phyloP scores from a whole-genome alignment of 2,113 vertebrate species.

The Embiotoca jacksoni region DNA sequence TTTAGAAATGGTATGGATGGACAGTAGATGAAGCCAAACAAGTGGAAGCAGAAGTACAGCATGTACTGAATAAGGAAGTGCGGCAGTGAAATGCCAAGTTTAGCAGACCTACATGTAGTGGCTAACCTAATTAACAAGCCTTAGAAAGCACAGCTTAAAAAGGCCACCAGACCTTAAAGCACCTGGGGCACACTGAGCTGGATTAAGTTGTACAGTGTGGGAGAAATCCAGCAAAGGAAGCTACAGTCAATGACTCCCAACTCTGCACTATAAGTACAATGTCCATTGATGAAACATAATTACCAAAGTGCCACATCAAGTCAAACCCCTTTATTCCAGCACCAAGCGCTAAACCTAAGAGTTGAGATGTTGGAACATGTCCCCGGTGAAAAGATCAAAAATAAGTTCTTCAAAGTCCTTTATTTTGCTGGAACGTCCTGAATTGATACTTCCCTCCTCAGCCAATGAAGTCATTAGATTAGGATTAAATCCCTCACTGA shows the following conservation, averaged over 20 bases:
- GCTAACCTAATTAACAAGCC: constrained; percentile 82
- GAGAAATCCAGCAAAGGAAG: constrained; percentile 58
- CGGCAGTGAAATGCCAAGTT: constrained; percentile 67
- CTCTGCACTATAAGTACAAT: constrained; percentile 3
- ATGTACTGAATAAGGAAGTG: constrained; percentile 41
- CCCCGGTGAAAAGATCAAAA: constrained; percentile 18
- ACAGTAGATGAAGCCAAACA: neutral
- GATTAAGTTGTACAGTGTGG: constrained; percentile 73
- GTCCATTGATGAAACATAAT: constrained; percentile 44
- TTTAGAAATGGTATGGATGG: neutral
- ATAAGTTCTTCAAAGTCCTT: constrained; percentile 52
- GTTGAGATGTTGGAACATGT: neutral
- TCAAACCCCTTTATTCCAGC: neutral
- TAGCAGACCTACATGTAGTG: constrained; percentile 69
- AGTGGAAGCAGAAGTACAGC: constrained; percentile 1
- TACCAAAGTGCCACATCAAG: neutral
- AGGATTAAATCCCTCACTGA: constrained; percentile 81
- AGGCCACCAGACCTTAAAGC: constrained; percentile 77
- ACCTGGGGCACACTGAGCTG: constrained; percentile 78
- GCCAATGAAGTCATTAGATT: constrained; percentile 82
- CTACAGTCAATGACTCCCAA: constrained; percentile 47
- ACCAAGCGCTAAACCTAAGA: neutral
- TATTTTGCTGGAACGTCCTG: constrained; percentile 38
- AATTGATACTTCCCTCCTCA: constrained; percentile 60
- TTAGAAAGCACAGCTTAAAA: constrained; percentile 82